These are phyloP conservation scores for Oreohelix idahoensis DNA, from an alignment of 1,140 invertebrate species.

Conservation along the genomic window DNA sequence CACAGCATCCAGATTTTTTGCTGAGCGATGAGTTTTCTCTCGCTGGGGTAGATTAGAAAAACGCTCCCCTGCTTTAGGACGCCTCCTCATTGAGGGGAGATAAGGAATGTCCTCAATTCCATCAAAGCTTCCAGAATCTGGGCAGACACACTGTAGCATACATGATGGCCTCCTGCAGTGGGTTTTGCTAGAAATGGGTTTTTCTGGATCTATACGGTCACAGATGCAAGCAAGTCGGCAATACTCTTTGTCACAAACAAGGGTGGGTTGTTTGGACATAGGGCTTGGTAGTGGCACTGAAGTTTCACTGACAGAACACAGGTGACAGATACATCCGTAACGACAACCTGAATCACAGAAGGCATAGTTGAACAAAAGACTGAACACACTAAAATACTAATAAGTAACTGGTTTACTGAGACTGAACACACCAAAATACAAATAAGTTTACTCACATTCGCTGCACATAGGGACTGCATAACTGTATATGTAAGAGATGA, in stretches of 20 bases:
- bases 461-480: no score
- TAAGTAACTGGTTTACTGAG: no score
- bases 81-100: conserved; percentile 39
- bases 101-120: conserved; percentile 40
- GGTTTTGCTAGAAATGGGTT: neutral
- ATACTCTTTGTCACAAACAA: conserved; percentile 66
- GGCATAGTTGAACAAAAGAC: no score
- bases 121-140: conserved; percentile 3
- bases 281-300: conserved; percentile 41
- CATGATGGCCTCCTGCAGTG: conserved; percentile 57
- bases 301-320: conserved; percentile 54
- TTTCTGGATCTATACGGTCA: conserved; percentile 57
- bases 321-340: conserved; percentile 69
- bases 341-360: conserved; percentile 58
- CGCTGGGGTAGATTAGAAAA: conserved; percentile 59
- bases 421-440: no score
- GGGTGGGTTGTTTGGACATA: conserved; percentile 28
- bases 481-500: no score
- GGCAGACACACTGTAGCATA: conserved; percentile 53
- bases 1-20: conserved; percentile 67
- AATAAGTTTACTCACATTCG: no score
- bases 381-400: no score
- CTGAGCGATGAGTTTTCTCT: conserved; percentile 58
- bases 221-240: conserved; percentile 69
- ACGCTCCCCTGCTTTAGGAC: conserved; percentile 39